Base-by-base conservation (phyloP, 2,888 invertebrate genomes). In the Andrena chrysosceles region DNA sequence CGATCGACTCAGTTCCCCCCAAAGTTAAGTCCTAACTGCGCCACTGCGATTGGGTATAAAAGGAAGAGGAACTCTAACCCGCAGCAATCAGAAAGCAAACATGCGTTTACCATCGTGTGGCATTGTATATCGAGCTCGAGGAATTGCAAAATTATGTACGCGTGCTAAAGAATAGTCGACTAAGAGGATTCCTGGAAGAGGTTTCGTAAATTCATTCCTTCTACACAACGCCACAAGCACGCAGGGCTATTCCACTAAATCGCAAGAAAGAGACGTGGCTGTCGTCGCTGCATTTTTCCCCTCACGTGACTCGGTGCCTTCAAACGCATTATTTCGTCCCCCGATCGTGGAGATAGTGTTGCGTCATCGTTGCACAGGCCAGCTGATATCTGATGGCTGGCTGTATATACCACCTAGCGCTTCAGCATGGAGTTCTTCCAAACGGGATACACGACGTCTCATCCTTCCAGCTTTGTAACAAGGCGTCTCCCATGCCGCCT, bases 341-440 rank as follows among this genome's bases (percentile, higher is more conserved):
- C 23, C 35, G 86, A 86, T 86, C 71, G 54, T 62, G 54, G 68
- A 82, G 87, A 86, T 86, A 86, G 54, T 23, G 69, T 87, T 84
- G 79, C 85, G 80, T 83, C 87, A 86, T 85, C 85, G 82, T 77
- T 77, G 80, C 85, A 84, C 66, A 26, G 75, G 49, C 75, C 77
- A 60, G 54, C 29, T 78, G 87, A 83, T 87, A 86, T 86, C 87
- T 77, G 83, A 86, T 86, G 86, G 74, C 67, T 73, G 59, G 60
- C 23, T 48, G 16, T 42, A 5, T 5, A 20, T 35, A 74, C 64
- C 64, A 59, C 52, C 80, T 59, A 73, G 60, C 54, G 74, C 56
- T 52, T 71, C 63, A n/a, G 35, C 33, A 67, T 62, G 86, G 81
- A 76, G 71, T 68, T 68, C 70, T 76, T 71, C 67, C 64, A 16